Evolutionary conservation across 2,888 invertebrate species (phyloP).

Genomic region (Eledona agricola): DNA sequence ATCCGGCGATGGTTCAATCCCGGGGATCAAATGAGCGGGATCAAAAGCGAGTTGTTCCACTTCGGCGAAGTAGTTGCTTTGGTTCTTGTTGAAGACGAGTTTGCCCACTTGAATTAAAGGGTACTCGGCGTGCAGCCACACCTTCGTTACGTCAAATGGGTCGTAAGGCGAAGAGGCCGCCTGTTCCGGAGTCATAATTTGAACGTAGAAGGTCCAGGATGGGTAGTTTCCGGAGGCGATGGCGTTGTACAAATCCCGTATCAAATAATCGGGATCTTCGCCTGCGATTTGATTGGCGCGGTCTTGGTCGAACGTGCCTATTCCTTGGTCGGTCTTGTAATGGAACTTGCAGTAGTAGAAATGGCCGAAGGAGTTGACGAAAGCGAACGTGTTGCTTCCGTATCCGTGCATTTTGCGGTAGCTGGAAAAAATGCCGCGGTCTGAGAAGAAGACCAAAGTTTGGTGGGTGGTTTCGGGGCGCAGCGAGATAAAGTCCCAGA

Average conservation of each 20-base stretch:
- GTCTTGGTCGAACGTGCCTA: constrained; percentile 77
- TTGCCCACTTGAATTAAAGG: constrained; percentile 90
- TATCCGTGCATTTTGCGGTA: constrained; percentile 80
- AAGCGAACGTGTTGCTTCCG: constrained; percentile 92
- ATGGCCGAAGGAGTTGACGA: constrained; percentile 77
- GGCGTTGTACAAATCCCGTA: constrained; percentile 89
- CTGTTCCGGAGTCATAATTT: constrained; percentile 88
- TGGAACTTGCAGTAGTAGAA: constrained; percentile 92
- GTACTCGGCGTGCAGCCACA: constrained; percentile 89
- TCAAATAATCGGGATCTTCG: constrained; percentile 87
- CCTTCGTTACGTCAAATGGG: constrained; percentile 93
- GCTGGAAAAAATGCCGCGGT: constrained; percentile 93
- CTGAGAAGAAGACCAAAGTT: constrained; percentile 84
- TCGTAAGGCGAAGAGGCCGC: constrained; percentile 82
- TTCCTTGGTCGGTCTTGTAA: constrained; percentile 89
- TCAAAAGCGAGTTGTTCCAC: constrained; percentile 93
- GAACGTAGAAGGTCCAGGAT: constrained; percentile 84
- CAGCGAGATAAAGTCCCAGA: constrained; percentile 92
- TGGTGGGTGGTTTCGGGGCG: constrained; percentile 91
- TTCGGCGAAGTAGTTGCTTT: constrained; percentile 92
- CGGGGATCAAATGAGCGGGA: constrained; percentile 89
- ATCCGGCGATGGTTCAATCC: constrained; percentile 92
- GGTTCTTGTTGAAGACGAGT: constrained; percentile 86
- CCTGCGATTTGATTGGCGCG: constrained; percentile 76
- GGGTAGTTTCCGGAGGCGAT: constrained; percentile 79